These are phyloP conservation scores for Euwallacea similis DNA, from an alignment of 1,140 invertebrate species.

Conservation along the genomic window DNA sequence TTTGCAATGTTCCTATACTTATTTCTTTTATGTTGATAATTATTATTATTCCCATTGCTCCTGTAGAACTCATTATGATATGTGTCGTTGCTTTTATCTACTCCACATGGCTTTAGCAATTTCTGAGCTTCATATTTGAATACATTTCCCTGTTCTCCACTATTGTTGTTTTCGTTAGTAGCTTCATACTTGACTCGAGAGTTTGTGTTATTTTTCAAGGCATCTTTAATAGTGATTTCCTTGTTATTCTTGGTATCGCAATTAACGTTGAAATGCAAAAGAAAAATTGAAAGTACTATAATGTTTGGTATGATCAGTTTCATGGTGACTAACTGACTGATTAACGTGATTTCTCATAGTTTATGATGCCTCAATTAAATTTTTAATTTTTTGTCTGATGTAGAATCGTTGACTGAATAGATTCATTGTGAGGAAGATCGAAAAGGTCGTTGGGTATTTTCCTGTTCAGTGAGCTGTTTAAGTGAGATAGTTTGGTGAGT, in stretches of 20 bases:
- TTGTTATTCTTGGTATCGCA: not conserved
- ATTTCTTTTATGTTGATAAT: not conserved
- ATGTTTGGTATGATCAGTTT: not conserved
- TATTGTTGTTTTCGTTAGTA: slow-evolving; percentile 11
- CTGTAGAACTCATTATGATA: not conserved
- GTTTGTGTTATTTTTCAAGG: slow-evolving; percentile 23
- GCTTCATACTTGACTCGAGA: slow-evolving; percentile 24
- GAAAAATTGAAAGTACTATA: not conserved
- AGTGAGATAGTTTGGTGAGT: not conserved
- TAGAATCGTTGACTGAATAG: no score
- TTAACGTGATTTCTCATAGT: not conserved
- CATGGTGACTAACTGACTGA: not conserved
- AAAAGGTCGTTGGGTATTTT: slow-evolving; percentile 3
- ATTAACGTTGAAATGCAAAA: not conserved
- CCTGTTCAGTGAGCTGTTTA: slow-evolving; percentile 3
- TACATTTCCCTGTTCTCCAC: slow-evolving; percentile 20
- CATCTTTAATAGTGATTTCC: slow-evolving; percentile 17
- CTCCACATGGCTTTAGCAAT: slow-evolving; percentile 35
- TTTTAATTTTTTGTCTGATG: no score
- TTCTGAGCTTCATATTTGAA: slow-evolving; percentile 36
- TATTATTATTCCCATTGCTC: not conserved
- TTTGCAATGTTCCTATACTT: no score
- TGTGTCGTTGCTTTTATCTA: slow-evolving; percentile 1
- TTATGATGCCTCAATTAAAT: no score
- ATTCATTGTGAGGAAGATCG: slow-evolving; percentile 1